These are phyloP conservation scores for Lophura nycthemera DNA, from an alignment of 2,113 vertebrate genomes.

Conservation along the genomic window DNA sequence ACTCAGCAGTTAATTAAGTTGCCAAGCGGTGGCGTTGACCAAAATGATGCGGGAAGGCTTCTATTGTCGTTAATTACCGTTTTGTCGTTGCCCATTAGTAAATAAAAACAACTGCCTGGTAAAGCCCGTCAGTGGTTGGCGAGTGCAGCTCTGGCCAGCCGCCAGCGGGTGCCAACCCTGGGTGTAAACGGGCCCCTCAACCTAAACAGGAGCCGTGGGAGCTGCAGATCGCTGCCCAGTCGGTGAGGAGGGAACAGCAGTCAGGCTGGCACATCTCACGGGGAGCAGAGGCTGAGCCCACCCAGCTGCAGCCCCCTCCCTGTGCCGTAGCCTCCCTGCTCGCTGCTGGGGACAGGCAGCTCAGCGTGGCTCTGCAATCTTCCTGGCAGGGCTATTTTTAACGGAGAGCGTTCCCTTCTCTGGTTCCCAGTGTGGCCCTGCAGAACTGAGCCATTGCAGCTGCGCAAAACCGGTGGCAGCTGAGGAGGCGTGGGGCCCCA, in stretches of 20 bases:
- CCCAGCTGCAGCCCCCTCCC: not conserved
- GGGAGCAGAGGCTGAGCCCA: not conserved
- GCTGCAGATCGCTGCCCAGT: not conserved
- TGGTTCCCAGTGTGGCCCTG: not conserved
- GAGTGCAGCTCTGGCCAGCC: not conserved
- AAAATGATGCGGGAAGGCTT: not conserved
- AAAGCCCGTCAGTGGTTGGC: not conserved
- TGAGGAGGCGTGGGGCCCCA: not conserved
- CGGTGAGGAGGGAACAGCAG: not conserved
- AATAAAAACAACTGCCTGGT: conserved; percentile 53
- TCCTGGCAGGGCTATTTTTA: conserved; percentile 45
- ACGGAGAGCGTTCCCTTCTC: not conserved
- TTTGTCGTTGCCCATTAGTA: conserved; percentile 28
- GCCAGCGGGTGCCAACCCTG: not conserved
- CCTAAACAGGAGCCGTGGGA: not conserved
- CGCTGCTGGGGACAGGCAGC: not conserved
- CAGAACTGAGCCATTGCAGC: not conserved
- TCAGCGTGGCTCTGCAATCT: not conserved
- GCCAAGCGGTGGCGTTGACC: not conserved
- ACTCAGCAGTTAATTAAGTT: conserved; percentile 55
- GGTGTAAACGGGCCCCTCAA: too few species aligned
- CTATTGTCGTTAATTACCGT: conserved; percentile 47
- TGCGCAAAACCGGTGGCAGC: not conserved
- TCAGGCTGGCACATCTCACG: not conserved
- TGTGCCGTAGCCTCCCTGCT: not conserved